Conservation (phyloP, 2,797 vertebrate genomes). For the Thalassophryne amazonica region DNA sequence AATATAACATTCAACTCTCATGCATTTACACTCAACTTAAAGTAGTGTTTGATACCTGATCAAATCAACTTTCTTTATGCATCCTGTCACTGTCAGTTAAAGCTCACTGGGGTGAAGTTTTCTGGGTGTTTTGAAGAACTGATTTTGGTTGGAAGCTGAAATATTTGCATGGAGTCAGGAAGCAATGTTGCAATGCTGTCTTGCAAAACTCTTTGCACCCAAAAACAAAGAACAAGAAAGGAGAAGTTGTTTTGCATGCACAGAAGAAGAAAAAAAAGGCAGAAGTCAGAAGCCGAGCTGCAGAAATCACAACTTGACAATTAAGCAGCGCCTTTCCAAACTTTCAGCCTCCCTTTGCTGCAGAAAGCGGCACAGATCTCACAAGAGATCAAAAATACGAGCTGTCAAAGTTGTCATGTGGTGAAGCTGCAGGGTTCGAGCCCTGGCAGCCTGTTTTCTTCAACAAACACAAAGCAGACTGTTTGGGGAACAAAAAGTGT, state of each 20-base stretch:
- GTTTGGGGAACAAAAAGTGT: constrained; percentile 36
- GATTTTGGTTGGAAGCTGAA: too few species aligned
- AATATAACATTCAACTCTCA: constrained; percentile 41
- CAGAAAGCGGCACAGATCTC: constrained; percentile 1
- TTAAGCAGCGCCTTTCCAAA: constrained; percentile 12
- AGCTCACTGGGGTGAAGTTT: too few species aligned
- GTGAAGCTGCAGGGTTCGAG: constrained; percentile 21
- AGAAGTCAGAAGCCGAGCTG: constrained; percentile 15
- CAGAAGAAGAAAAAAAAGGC: not conserved
- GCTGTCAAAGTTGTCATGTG: constrained; percentile 32
- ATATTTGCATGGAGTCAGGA: constrained; percentile 24
- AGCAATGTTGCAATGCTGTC: constrained; percentile 53
- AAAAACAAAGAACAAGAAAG: constrained; percentile 38
- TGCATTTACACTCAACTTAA: too few species aligned
- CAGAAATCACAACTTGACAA: constrained; percentile 14
- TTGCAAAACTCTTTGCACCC: constrained; percentile 45
- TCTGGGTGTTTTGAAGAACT: too few species aligned
- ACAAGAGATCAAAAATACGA: constrained; percentile 20
- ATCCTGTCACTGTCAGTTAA: too few species aligned
- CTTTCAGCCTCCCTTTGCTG: not conserved
- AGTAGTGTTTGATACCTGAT: too few species aligned
- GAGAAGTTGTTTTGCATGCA: constrained; percentile 52
- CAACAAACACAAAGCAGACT: constrained; percentile 37
- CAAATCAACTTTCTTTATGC: too few species aligned
- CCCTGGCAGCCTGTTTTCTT: constrained; percentile 8